Evolutionary conservation across 2,888 invertebrate species (phyloP), one percentile per base, ranked within the genome.

Genomic region (Apotomis capreana): DNA sequence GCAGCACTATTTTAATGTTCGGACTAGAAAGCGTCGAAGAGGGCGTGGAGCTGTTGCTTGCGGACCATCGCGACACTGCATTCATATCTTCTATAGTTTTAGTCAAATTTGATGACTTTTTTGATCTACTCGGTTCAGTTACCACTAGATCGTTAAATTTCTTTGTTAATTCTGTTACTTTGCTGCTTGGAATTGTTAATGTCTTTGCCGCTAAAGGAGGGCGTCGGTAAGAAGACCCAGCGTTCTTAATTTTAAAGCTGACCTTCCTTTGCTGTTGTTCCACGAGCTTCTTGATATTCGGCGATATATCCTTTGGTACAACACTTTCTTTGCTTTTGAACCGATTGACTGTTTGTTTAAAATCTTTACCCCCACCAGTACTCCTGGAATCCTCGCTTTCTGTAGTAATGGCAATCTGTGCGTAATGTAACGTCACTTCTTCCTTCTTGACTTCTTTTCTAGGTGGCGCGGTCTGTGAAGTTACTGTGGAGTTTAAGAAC

Each of bases 121-220:
- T 82, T 6, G 94, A 81, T 4, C 84, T 84, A 71, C 81, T 84
- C 76, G 91, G 88, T 77, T 94, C 94, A 67, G 83, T 88, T 75
- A 95, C 94, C 75, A 95, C 94, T 80, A 95, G 90, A 82, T 95
- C 94, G 82, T 96, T 96, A 80, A 96, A 96, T 81, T 96, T 96
- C 76, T 95, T 94, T 0, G 96, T 95, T 72, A 96, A 84, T 82
- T 95, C 95, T 61, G 96, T 95, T 51, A 96, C 96, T 84, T 94
- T 94, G 78, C 90, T 95, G 74, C 93, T 90, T 12, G 90, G 87
- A 75, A 94, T 88, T 5, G 93, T 92, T 83, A 94, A 88, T 51
- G 92, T 91, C 80, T 90, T 93, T 9, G 91, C 84, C 49, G 85
- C 85, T 51, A 89, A 76, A 40, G 90, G 90, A 4, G 91, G 89